phyloP scores from a whole-genome alignment of 2,797 vertebrate species.

The Notolepis coatsorum region DNA sequence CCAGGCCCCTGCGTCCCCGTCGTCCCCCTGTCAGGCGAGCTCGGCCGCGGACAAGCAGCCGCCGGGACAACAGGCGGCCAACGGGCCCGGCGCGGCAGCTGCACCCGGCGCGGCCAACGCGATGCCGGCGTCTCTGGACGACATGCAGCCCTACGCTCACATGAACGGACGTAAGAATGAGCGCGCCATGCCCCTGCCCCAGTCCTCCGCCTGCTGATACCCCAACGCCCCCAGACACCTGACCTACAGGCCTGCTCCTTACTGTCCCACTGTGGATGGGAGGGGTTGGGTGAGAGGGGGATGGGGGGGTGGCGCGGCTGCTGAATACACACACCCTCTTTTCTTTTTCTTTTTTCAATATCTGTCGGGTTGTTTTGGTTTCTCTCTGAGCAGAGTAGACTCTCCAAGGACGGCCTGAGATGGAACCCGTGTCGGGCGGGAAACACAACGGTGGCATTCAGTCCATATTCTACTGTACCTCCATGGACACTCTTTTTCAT shows the following conservation, averaged over 20 bases:
- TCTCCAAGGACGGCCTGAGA: no score
- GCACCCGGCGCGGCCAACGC: slow-evolving; percentile 50
- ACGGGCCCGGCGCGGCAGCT: slow-evolving; percentile 80
- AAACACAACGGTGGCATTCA: slow-evolving; percentile 26
- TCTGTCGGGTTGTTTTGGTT: slow-evolving; percentile 31
- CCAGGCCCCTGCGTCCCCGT: slow-evolving; percentile 28
- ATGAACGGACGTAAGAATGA: slow-evolving; percentile 98
- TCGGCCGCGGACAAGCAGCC: slow-evolving; percentile 85
- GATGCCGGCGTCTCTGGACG: slow-evolving; percentile 88
- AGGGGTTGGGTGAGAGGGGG: no score
- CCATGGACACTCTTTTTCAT: slow-evolving; percentile 74
- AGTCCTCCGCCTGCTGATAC: slow-evolving; percentile 96
- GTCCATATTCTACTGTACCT: slow-evolving; percentile 89
- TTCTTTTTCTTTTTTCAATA: not conserved
- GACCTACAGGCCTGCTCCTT: slow-evolving; percentile 34
- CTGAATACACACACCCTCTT: slow-evolving; percentile 1
- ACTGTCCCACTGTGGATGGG: slow-evolving; percentile 35
- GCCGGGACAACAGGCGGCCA: slow-evolving; percentile 86
- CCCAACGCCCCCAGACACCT: not conserved
- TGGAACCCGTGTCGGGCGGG: slow-evolving; percentile 2
- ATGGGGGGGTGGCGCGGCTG: no score
- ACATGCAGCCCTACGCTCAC: slow-evolving; percentile 94
- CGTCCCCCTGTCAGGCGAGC: slow-evolving; percentile 55
- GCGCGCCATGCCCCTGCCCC: slow-evolving; percentile 92
- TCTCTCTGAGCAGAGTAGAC: slow-evolving; percentile 50